Base-by-base conservation (phyloP, 1,140 invertebrate species). In the Pygmarrhopalites habei region DNA sequence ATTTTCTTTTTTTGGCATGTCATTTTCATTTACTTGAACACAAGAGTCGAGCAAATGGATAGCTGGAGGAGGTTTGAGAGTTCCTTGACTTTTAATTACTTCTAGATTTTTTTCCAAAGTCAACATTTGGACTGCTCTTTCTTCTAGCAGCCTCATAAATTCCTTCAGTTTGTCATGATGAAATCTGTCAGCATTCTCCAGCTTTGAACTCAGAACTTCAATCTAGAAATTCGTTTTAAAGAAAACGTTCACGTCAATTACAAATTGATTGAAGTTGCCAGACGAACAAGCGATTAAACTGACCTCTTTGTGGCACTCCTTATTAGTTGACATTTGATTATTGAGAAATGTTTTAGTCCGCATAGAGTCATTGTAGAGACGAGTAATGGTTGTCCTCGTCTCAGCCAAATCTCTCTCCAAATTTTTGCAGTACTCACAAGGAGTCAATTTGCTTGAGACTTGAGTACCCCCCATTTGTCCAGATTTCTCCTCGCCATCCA, bases 281-380 rank as follows among this genome's bases (percentile, higher is more conserved):
- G n/a, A n/a, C n/a, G n/a, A n/a, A n/a, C n/a, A n/a, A n/a, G n/a
- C n/a, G n/a, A n/a, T n/a, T 7, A 35, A 35, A 35, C 32, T 39
- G 32, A 64, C 62, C 44, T 65, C 66, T 21, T 44, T 32, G n/a
- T 67, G 57, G 17, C 58, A 55, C 32, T 60, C 52, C 25, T 25
- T 60, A 30, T 64, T 67, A 4, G 58, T 67, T 21, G 10, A 1
- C 26, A 64, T 60, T 58, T 67, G 61, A 0, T 30, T 58, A 2
- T 23, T 39, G 14, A 67, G 58, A 23, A 63, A 28, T 21, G 47
- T 44, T 43, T 63, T 63, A 1, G 66, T 64, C 14, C 44, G 41
- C 7, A 19, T 35, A 5, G 64, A 46, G 19, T 67, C 66, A 25
- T 62, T 49, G 5, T 47, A 35, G 19, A 57, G 23, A 49, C 60